Conservation (phyloP, 2,888 invertebrate genomes). For the Gastracanthus pulcherrimus region DNA sequence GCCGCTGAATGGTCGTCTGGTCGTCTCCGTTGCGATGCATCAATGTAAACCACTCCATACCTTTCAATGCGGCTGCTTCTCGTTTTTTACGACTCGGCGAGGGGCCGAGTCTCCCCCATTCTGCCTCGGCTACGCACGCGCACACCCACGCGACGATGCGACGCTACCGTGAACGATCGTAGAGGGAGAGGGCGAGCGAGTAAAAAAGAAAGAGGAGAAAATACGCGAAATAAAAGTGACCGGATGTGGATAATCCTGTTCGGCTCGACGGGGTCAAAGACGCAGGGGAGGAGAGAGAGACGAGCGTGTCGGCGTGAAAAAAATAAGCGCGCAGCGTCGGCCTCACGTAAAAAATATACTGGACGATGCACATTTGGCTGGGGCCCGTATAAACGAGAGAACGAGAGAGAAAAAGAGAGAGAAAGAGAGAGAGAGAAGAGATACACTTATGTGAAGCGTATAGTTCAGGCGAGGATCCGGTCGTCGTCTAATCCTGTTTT, state of each 20-base stretch:
- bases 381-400: background rate
- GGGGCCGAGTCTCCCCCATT: constrained; percentile 1
- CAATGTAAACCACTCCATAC: constrained; percentile 71
- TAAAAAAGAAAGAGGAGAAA: constrained; percentile 47
- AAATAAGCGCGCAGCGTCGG: too few species aligned
- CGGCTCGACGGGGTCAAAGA: constrained; percentile 45
- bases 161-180: constrained; percentile 36
- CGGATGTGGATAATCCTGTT: constrained; percentile 74
- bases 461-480: constrained; percentile 62
- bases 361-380: constrained; percentile 65
- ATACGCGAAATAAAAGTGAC: constrained; percentile 69
- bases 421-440: background rate
- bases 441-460: constrained; percentile 25
- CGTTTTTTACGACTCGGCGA: background rate
- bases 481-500: constrained; percentile 72
- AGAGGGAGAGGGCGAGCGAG: constrained; percentile 49
- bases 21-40: constrained; percentile 60
- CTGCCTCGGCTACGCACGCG: background rate
- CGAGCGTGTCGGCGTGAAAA: constrained; percentile 47
- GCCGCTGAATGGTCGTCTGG: constrained; percentile 59
- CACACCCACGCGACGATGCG: constrained; percentile 50
- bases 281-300: background rate
- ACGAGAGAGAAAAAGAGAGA: background rate
- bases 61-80: constrained; percentile 57
- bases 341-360: constrained; percentile 67